A percentile compares a stretch with the other conserved stretches of the same genome.
Conservation (phyloP, 2,888 invertebrate species). For the Pseudanteris insignis region DNA sequence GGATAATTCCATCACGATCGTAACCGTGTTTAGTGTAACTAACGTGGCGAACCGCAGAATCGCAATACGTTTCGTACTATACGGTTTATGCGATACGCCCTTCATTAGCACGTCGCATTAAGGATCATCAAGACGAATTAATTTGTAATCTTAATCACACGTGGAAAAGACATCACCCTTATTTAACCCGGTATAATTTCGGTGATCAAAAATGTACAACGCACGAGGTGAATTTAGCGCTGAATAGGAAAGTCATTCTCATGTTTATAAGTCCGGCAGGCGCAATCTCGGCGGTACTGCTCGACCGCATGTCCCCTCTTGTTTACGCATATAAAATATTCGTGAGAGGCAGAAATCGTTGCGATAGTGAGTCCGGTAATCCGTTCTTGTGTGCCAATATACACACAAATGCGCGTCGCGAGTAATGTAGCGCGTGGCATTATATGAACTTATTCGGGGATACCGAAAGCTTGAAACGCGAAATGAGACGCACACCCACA, state of each 20-base stretch:
- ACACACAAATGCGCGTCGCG: neutral
- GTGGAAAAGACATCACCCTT: constrained; percentile 22
- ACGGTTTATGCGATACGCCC: too few relatives aligned
- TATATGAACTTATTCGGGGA: constrained; percentile 24
- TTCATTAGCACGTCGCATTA: constrained; percentile 24
- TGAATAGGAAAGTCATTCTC: constrained; percentile 25
- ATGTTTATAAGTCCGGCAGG: constrained; percentile 15
- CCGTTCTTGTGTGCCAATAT: too few relatives aligned
- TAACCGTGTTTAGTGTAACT: too few relatives aligned
- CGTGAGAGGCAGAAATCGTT: constrained; percentile 1
- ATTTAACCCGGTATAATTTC: constrained; percentile 10
- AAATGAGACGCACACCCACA: constrained; percentile 37
- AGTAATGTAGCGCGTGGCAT: constrained; percentile 15
- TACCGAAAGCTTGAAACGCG: constrained; percentile 24
- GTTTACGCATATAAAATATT: constrained; percentile 20
- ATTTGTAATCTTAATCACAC: constrained; percentile 23
- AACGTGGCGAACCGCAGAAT: too few relatives aligned
- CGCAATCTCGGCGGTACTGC: too few relatives aligned
- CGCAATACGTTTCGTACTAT: too few relatives aligned
- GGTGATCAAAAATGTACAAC: constrained; percentile 15
- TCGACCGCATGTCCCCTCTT: too few relatives aligned
- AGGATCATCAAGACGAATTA: constrained; percentile 25
- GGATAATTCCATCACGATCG: too few relatives aligned
- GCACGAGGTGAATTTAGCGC: constrained; percentile 8
- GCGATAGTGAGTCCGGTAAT: neutral